These are phyloP conservation scores for Xiphophorus birchmanni DNA, from an alignment of 2,797 vertebrate genomes.

Conservation along the genomic window DNA sequence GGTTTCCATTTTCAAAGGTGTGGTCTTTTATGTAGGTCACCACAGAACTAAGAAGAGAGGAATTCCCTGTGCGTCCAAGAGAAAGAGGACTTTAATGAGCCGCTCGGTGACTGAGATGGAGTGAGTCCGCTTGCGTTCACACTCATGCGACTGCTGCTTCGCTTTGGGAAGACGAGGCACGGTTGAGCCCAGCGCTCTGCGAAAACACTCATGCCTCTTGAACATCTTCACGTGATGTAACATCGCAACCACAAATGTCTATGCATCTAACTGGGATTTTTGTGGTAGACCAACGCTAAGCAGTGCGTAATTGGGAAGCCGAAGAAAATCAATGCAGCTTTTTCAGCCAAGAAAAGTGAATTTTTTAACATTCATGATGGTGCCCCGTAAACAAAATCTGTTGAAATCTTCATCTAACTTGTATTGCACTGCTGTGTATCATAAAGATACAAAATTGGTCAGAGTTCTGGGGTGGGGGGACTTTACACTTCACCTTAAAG, in stretches of 20 bases:
- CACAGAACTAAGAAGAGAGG: slow-evolving; percentile 73
- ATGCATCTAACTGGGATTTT: background rate
- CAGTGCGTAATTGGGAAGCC: background rate
- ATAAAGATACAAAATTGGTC: background rate
- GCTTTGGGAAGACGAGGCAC: slow-evolving; percentile 30
- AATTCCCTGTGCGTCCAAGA: slow-evolving; percentile 68
- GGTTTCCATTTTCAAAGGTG: slow-evolving; percentile 79
- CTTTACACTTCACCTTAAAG: background rate
- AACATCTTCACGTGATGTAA: background rate
- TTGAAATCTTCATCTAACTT: background rate
- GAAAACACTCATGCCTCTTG: background rate
- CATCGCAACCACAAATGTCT: background rate
- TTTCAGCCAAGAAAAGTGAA: background rate
- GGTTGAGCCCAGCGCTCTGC: background rate
- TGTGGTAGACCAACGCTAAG: background rate
- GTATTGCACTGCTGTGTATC: too few relatives aligned
- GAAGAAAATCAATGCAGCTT: background rate
- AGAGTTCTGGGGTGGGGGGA: background rate
- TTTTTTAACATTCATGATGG: background rate
- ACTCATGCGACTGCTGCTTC: slow-evolving; percentile 37
- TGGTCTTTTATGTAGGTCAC: slow-evolving; percentile 81
- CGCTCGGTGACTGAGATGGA: slow-evolving; percentile 70
- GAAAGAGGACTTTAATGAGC: slow-evolving; percentile 61
- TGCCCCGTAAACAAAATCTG: background rate
- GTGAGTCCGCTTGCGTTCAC: slow-evolving; percentile 60